phyloP scores from a whole-genome alignment of 2,113 vertebrate genomes.

The Dasypus novemcinctus region DNA sequence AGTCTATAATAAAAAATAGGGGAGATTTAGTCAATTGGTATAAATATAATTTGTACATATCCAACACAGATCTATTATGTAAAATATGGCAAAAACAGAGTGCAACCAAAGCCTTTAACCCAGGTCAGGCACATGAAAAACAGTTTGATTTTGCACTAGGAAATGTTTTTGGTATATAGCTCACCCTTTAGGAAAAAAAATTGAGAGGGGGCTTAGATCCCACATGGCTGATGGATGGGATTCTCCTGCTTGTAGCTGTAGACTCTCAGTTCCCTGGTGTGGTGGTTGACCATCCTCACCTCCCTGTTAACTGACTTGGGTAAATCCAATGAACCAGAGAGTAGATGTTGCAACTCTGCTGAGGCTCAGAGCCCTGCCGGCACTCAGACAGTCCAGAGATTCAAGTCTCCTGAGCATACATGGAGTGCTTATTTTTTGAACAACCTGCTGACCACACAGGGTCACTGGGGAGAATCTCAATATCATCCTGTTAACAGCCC shows the following conservation, averaged over 20 bases:
- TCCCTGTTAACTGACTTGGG: too few species aligned
- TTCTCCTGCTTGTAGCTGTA: too few species aligned
- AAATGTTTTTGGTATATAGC: background rate
- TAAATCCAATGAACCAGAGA: too few species aligned
- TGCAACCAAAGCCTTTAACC: background rate
- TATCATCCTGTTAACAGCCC: conserved; percentile 89
- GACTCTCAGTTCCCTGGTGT: too few species aligned
- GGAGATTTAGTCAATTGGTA: background rate
- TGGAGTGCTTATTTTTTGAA: conserved; percentile 48
- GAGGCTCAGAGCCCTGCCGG: too few species aligned
- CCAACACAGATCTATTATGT: background rate
- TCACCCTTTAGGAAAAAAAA: too few species aligned
- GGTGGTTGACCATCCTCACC: too few species aligned
- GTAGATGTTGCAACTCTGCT: too few species aligned
- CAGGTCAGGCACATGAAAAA: background rate
- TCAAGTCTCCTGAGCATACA: too few species aligned
- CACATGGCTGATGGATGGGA: too few species aligned
- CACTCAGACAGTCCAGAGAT: too few species aligned
- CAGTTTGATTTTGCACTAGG: background rate
- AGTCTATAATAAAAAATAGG: background rate
- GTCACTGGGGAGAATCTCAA: conserved; percentile 81
- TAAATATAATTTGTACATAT: background rate
- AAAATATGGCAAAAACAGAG: background rate
- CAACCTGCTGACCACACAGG: background rate
- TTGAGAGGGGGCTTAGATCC: too few species aligned